Percentiles rank a stretch among this genome's conserved stretches.
Conservation (phyloP, 2,888 invertebrate genomes). For the Lithophane semibrunnea region DNA sequence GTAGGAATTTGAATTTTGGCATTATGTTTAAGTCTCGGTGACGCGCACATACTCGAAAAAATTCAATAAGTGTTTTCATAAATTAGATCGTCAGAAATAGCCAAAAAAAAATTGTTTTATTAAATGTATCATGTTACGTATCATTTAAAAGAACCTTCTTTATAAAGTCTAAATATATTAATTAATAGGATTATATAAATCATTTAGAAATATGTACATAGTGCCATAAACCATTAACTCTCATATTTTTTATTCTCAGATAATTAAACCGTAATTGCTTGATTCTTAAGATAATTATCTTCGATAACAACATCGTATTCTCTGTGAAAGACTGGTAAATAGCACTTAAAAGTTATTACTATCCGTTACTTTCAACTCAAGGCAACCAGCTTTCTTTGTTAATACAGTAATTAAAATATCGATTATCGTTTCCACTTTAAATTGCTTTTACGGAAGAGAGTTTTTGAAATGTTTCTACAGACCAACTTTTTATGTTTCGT, state of each 20-base stretch:
- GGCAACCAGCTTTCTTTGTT: neutral
- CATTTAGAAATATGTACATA: too few species aligned
- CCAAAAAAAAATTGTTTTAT: neutral
- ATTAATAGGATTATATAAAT: too few species aligned
- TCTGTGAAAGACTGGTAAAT: neutral
- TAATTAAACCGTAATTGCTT: neutral
- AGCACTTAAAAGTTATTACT: conserved; percentile 4
- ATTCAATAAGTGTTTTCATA: too few species aligned
- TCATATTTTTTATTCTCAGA: too few species aligned
- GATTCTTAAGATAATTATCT: neutral
- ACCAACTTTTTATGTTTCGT: neutral
- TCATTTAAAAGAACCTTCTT: too few species aligned
- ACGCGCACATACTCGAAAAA: too few species aligned
- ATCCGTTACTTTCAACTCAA: neutral
- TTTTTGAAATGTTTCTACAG: neutral
- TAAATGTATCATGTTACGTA: too few species aligned
- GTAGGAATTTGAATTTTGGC: neutral
- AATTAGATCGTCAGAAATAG: too few species aligned
- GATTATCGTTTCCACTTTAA: conserved; percentile 25
- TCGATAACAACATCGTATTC: neutral
- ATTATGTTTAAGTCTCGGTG: neutral
- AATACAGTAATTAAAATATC: conserved; percentile 33
- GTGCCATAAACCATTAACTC: neutral
- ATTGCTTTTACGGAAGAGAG: conserved; percentile 5
- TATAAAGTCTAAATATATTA: too few species aligned